Evolutionary conservation across 2,797 vertebrate species (phyloP).

Genomic region (Ibycter americanus): DNA sequence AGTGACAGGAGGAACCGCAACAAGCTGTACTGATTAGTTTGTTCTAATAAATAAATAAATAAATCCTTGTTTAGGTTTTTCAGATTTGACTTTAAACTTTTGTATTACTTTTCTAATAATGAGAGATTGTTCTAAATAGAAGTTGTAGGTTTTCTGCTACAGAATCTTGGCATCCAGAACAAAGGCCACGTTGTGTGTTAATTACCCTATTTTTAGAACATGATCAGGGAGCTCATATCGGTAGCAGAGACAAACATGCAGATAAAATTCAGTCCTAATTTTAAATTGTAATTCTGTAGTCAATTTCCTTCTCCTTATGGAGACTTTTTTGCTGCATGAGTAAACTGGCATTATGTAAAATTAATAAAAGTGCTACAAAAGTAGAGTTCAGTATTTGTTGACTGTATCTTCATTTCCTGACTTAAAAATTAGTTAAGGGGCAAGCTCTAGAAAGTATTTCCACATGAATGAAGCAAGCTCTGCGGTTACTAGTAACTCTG

Average conservation of each 20-base stretch:
- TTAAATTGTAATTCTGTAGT: neutral
- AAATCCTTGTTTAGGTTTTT: neutral
- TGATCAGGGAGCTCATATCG: neutral
- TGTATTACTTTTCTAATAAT: neutral
- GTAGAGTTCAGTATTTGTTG: neutral
- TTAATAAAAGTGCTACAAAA: neutral
- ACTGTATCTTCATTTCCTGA: neutral
- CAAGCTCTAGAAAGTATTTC: neutral
- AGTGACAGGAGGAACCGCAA: neutral
- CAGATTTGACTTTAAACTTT: neutral
- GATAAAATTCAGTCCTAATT: neutral
- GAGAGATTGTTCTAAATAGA: neutral
- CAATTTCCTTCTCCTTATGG: neutral
- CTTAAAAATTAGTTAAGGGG: neutral
- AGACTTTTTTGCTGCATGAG: neutral
- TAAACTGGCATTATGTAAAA: neutral
- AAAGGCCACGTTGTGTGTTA: slow-evolving; percentile 14
- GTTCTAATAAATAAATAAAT: neutral
- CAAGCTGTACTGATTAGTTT: neutral
- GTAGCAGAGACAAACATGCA: neutral
- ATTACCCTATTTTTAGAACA: slow-evolving; percentile 28
- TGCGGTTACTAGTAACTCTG: neutral
- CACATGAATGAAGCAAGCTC: neutral
- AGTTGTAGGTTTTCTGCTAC: neutral
- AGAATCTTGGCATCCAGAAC: neutral